Conservation (phyloP, 2,888 invertebrate species). For the Meganola albula region DNA sequence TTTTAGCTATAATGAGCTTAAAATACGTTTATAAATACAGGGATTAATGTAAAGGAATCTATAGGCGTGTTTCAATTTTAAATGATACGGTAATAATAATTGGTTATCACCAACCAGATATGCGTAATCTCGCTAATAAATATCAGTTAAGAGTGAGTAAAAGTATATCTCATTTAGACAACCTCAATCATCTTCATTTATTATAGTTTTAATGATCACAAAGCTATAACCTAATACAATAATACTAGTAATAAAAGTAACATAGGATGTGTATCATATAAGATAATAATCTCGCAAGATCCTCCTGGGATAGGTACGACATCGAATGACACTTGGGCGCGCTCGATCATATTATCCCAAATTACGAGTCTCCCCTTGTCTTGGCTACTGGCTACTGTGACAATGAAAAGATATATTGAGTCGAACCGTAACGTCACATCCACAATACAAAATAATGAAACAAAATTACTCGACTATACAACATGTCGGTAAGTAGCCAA, state of each 20-base stretch:
- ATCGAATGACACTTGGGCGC: conserved; percentile 14
- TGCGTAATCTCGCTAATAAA: no score
- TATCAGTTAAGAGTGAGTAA: no score
- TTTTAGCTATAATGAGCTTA: no score
- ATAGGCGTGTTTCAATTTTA: no score
- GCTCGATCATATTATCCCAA: conserved; percentile 24
- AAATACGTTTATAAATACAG: no score
- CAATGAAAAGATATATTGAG: conserved; percentile 12
- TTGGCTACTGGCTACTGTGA: conserved; percentile 6
- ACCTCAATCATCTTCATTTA: conserved; percentile 15
- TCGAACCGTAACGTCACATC: neutral
- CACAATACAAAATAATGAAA: neutral
- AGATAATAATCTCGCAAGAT: conserved; percentile 14
- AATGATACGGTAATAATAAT: no score
- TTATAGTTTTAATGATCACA: no score
- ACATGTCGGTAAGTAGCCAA: no score
- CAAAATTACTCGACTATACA: no score
- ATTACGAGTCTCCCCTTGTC: conserved; percentile 14
- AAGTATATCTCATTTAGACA: no score
- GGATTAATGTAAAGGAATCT: no score
- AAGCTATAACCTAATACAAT: neutral
- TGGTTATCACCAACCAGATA: no score
- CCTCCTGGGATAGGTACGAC: conserved; percentile 19
- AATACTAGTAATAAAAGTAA: neutral
- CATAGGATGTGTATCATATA: conserved; percentile 8